Percentiles rank a stretch among this genome's conserved stretches.
These are phyloP conservation scores for Drosophila prostipennis DNA, from an alignment of 2,888 invertebrate species.

Conservation along the genomic window DNA sequence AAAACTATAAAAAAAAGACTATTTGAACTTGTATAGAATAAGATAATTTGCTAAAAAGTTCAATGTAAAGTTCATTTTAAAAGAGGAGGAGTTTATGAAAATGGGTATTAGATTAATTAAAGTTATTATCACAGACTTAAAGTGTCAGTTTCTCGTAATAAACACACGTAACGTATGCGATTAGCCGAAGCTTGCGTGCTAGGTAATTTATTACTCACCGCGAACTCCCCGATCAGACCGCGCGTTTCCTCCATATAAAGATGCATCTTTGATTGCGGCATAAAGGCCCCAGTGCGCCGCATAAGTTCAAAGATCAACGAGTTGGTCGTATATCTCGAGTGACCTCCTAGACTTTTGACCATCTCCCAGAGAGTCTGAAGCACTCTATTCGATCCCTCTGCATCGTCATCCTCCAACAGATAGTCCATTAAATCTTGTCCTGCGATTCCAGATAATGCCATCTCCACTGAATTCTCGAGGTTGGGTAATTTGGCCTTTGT, in stretches of 20 bases:
- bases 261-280: slow-evolving; percentile 52
- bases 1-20: too few relatives aligned
- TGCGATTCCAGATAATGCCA: slow-evolving; percentile 58
- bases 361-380: slow-evolving; percentile 47
- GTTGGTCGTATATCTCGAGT: slow-evolving; percentile 71
- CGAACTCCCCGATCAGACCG: slow-evolving; percentile 55
- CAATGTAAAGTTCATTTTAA: not conserved
- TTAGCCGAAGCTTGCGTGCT: not conserved
- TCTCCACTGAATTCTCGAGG: slow-evolving; percentile 68
- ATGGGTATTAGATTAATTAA: not conserved
- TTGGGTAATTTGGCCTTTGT: slow-evolving; percentile 43
- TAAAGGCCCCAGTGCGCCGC: slow-evolving; percentile 69
- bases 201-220: slow-evolving; percentile 48
- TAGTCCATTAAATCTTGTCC: slow-evolving; percentile 58
- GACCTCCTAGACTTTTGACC: slow-evolving; percentile 50
- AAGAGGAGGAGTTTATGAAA: not conserved
- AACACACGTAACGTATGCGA: not conserved
- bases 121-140: not conserved
- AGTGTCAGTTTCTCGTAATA: not conserved
- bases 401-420: slow-evolving; percentile 19
- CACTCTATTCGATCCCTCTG: slow-evolving; percentile 5
- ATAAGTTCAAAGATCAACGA: slow-evolving; percentile 75
- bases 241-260: slow-evolving; percentile 59
- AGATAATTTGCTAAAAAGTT: not conserved
- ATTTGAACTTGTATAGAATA: not conserved